Evolutionary conservation across 1,140 invertebrate genomes (phyloP).

Genomic region (Forficula auricularia): DNA sequence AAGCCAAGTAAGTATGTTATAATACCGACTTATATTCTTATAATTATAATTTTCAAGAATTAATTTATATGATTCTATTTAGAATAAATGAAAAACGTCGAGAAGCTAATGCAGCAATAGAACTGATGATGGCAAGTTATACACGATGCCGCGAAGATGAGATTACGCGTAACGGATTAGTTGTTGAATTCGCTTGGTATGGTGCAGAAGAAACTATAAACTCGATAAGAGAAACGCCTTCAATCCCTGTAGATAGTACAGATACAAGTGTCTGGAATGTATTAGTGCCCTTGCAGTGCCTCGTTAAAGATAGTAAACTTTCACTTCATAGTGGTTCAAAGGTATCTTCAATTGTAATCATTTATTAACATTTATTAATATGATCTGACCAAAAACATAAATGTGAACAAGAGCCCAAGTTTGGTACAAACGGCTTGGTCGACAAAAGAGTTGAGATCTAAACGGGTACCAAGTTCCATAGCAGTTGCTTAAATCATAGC

Average conservation of each 20-base stretch:
- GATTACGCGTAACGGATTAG: constrained; percentile 55
- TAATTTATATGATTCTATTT: constrained; percentile 11
- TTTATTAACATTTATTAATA: neutral
- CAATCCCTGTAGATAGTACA: constrained; percentile 2
- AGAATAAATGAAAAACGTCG: constrained; percentile 58
- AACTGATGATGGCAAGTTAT: constrained; percentile 74
- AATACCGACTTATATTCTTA: neutral
- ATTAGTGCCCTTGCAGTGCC: constrained; percentile 66
- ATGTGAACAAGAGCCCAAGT: neutral
- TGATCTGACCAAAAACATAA: neutral
- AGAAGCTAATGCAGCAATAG: constrained; percentile 68
- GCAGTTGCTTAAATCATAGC: neutral
- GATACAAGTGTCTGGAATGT: neutral
- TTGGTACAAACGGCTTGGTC: neutral
- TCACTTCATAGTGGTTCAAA: constrained; percentile 71
- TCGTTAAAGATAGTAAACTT: constrained; percentile 79
- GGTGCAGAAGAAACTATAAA: constrained; percentile 25
- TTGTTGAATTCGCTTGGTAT: constrained; percentile 75
- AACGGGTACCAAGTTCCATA: neutral
- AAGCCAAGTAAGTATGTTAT: constrained; percentile 31
- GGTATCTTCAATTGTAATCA: constrained; percentile 32
- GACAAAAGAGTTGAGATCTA: neutral
- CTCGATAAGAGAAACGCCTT: too few species aligned
- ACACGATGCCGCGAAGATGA: constrained; percentile 57
- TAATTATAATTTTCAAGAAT: neutral